Conservation (phyloP, 2,888 invertebrate species). For the Trachelus troglodyta region DNA sequence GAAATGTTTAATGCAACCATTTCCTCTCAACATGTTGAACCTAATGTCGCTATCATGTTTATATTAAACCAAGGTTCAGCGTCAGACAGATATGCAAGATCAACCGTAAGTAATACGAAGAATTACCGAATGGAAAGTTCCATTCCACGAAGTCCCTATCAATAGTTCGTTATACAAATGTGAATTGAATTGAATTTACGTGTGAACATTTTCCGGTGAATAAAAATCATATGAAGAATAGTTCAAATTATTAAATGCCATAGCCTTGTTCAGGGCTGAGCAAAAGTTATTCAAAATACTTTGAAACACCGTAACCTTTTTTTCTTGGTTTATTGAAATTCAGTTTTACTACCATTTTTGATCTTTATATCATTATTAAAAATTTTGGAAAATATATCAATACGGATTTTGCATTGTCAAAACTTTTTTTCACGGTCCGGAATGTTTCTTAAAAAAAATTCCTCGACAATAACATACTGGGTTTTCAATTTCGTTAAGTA, state of each 20-base stretch:
- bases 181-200: background rate
- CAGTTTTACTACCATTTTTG: background rate
- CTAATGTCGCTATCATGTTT: background rate
- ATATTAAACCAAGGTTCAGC: background rate
- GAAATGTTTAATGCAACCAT: background rate
- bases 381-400: background rate
- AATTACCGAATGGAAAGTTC: background rate
- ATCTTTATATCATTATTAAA: background rate
- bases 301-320: no score
- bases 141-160: background rate
- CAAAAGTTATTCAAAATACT: background rate
- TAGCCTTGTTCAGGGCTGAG: background rate
- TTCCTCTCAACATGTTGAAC: background rate
- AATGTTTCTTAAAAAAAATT: background rate
- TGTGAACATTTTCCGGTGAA: background rate
- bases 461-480: background rate
- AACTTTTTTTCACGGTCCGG: background rate
- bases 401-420: background rate
- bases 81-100: background rate
- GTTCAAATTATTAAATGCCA: background rate
- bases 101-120: background rate
- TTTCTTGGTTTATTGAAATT: background rate
- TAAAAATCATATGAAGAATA: background rate
- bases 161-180: background rate
- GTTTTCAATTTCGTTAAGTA: background rate